Conservation (phyloP, 1,140 invertebrate genomes). For the Campodea augens region DNA sequence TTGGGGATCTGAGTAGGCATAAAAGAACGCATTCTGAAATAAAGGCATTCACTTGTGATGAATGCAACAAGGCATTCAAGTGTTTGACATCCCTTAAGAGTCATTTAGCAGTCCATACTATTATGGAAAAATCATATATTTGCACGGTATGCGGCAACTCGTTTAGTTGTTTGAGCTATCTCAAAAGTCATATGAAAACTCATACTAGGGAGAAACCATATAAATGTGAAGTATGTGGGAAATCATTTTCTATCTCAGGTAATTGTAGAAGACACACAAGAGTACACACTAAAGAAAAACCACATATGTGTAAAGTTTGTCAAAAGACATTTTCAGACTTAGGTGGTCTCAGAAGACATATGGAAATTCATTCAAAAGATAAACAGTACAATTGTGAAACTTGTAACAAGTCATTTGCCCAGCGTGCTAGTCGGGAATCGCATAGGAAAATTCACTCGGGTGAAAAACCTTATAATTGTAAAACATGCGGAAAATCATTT, state of each 20-base stretch:
- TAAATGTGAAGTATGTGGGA: not conserved
- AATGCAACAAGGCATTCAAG: not conserved
- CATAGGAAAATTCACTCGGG: not conserved
- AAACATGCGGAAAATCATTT: too few species aligned
- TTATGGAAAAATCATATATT: not conserved
- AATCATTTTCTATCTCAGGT: not conserved
- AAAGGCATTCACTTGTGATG: not conserved
- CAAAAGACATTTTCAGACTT: not conserved
- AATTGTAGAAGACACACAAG: not conserved
- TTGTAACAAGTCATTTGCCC: not conserved
- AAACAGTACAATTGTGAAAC: not conserved
- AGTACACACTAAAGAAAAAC: not conserved
- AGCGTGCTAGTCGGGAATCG: not conserved
- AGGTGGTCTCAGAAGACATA: not conserved
- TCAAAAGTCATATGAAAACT: not conserved
- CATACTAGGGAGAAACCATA: not conserved
- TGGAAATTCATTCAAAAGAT: not conserved
- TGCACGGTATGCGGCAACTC: not conserved
- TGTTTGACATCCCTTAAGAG: not conserved
- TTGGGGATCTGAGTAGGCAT: not conserved
- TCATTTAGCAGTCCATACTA: not conserved
- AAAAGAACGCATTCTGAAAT: not conserved
- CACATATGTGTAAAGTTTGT: not conserved
- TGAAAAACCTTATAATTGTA: not conserved
- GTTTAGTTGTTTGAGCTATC: not conserved